Conservation (phyloP, 2,113 vertebrate genomes). For the Chamaetylas fuelleborni region DNA sequence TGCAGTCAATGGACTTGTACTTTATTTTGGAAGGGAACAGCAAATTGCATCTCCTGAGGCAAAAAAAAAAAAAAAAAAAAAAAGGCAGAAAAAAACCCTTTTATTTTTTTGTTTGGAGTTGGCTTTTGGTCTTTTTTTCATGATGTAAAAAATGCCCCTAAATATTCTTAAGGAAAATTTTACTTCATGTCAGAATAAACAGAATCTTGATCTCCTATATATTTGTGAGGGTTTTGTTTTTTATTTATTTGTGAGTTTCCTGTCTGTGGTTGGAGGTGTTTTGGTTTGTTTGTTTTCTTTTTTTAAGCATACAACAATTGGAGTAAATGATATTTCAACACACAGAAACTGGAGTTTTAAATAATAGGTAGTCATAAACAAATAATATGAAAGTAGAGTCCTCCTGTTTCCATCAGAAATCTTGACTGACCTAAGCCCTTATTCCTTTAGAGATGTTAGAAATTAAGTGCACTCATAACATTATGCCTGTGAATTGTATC, state of each 20-base stretch:
- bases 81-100: not conserved
- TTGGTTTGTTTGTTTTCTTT: not conserved
- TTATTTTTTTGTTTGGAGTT: not conserved
- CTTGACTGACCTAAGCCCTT: not conserved
- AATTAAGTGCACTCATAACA: not conserved
- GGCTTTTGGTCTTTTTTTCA: not conserved
- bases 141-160: not conserved
- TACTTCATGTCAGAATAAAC: not conserved
- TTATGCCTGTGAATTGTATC: not conserved
- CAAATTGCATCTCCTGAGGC: not conserved
- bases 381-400: not conserved
- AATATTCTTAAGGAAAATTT: not conserved
- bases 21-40: not conserved
- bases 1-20: not conserved
- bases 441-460: not conserved
- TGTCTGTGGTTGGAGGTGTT: not conserved
- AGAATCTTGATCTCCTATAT: not conserved
- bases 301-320: not conserved
- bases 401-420: not conserved
- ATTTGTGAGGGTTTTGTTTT: accelerated
- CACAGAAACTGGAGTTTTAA: not conserved
- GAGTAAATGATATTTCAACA: not conserved
- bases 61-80: not conserved
- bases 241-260: not conserved
- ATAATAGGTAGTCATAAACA: not conserved